Base-by-base conservation (phyloP, 1,140 invertebrate species). In the Temnothorax nylanderi region DNA sequence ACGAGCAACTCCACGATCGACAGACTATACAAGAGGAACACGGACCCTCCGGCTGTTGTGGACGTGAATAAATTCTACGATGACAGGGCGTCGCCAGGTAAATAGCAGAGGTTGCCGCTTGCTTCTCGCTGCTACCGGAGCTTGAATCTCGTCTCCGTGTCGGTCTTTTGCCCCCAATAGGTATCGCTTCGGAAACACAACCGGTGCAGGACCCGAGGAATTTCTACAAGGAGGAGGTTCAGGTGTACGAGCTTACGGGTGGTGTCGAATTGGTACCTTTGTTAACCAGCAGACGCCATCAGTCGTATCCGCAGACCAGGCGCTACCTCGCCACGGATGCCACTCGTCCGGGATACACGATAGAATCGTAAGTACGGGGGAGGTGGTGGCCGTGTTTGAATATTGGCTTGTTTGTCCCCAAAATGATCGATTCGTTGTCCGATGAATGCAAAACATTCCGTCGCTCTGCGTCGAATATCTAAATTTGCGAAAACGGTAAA, bases 181-280 rank as follows among this genome's bases (percentile, higher is more conserved):
- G 75, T 85, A 87, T 88, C 32, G 64, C 51, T 3, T 56, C 82
- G 72, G 69, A 72, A 34, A 80, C 26, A 77, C 88, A 76, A 32
- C 67, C 67, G 32, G 10, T 51, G 18, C 60, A 65, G 51, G 76
- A 77, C 77, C 47, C 88, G 69, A 89, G 75, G 84, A 88, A 89
- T 60, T 77, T 78, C 16, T 91, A 90, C 78, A 92, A 93, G 44
- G 93, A 94, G 60, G 89, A 93, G 64, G 62, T 93, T 74, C 91
- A 94, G 74, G 87, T 93, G 51, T 94, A 94, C 89, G 91, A 93
- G 87, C 74, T 97, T 89, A 96, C 95, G 92, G 95, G 96, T 10
- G 97, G 97, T 51, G 95, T 97, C 80, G 97, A 97, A 94, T 94
- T 97, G 88, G 97, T 97, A 44, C 96, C 97, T n/a, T 93, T 97